Evolutionary conservation across 2,797 vertebrate genomes (phyloP).

Genomic region (Podarcis lilfordi): DNA sequence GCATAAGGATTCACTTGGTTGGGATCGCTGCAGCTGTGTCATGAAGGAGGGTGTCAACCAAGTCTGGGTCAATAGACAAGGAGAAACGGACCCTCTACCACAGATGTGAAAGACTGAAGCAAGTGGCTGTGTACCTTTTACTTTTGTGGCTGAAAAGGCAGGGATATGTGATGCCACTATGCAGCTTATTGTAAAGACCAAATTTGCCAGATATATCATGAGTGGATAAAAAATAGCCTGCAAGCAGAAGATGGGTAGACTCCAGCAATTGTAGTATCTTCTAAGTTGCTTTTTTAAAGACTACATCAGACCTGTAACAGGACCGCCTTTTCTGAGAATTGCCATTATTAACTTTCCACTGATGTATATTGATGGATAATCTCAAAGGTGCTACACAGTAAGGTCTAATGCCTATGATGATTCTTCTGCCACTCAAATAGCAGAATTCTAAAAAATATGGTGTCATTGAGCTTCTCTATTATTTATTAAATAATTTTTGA

Average conservation of each 20-base stretch:
- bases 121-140: not conserved
- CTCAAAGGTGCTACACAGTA: not conserved
- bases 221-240: not conserved
- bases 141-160: not conserved
- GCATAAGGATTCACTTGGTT: not conserved
- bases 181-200: not conserved
- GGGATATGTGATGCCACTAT: not conserved
- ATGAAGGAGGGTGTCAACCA: not conserved
- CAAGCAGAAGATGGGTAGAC: not conserved
- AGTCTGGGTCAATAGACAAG: not conserved
- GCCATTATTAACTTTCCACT: not conserved
- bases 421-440: not conserved
- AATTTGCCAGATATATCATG: not conserved
- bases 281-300: not conserved
- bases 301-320: not conserved
- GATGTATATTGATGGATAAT: not conserved
- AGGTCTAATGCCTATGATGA: not conserved
- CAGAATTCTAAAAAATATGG: not conserved
- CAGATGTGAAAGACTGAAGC: constrained; percentile 5
- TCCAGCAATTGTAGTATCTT: not conserved
- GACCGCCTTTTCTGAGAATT: not conserved
- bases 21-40: constrained; percentile 2
- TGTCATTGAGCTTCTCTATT: not conserved
- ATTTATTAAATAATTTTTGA: not conserved
- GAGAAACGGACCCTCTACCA: not conserved